phyloP scores from a whole-genome alignment of 2,113 vertebrate species.

The Polyodon spathula region DNA sequence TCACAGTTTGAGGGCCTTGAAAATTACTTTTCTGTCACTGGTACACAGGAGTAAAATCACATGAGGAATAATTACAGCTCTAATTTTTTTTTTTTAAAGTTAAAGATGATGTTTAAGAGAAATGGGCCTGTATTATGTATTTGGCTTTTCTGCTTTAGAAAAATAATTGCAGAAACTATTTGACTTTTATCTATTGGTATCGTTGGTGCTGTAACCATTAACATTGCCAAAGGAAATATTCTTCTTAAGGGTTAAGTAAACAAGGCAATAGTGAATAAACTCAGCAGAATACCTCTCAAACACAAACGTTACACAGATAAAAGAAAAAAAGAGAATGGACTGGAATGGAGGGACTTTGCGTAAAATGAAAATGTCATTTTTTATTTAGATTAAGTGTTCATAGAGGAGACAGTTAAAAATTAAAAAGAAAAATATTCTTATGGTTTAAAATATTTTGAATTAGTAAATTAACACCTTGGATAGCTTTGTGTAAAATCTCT shows the following conservation, averaged over 20 bases:
- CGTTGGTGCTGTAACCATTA: not conserved
- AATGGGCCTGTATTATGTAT: constrained; percentile 47
- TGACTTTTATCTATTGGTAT: not conserved
- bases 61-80: constrained; percentile 88
- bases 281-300: no score
- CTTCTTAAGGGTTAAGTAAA: not conserved
- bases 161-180: not conserved
- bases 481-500: no score
- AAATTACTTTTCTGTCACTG: constrained; percentile 12
- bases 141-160: not conserved
- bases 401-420: no score
- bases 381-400: no score
- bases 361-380: no score
- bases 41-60: constrained; percentile 58
- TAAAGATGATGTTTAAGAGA: constrained; percentile 71
- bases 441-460: no score
- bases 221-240: not conserved
- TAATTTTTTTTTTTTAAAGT: constrained; percentile 91
- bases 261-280: not conserved
- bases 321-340: no score
- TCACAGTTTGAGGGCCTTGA: not conserved
- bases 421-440: no score
- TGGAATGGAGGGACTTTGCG: no score
- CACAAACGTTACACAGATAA: no score
- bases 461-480: no score